Conservation (phyloP, 2,888 invertebrate genomes). For the Zeuzera pyrina region DNA sequence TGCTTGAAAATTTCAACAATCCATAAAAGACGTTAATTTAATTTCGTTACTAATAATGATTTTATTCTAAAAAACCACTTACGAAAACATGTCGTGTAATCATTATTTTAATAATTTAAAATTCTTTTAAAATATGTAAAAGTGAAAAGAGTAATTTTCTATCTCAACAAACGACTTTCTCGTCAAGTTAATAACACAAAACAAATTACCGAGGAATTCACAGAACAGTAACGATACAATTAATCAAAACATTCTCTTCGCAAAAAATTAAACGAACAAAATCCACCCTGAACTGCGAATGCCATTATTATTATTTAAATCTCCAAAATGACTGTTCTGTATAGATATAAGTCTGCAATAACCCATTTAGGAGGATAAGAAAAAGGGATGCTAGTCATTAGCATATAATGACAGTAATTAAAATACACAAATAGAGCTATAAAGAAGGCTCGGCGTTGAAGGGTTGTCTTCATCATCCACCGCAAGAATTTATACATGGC, state of each 20-base stretch:
- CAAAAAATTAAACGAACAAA: slow-evolving; percentile 47
- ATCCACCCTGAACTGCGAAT: slow-evolving; percentile 37
- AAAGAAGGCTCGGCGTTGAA: slow-evolving; percentile 69
- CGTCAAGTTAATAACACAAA: slow-evolving; percentile 63
- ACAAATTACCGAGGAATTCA: slow-evolving; percentile 58
- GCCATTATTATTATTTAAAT: slow-evolving; percentile 66
- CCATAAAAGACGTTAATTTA: no score
- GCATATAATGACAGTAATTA: slow-evolving; percentile 81
- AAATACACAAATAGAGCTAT: slow-evolving; percentile 81
- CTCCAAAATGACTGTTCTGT: slow-evolving; percentile 53
- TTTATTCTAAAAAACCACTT: no score
- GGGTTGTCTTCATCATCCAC: slow-evolving; percentile 69
- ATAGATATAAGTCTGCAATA: slow-evolving; percentile 68
- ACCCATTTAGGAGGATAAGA: slow-evolving; percentile 73
- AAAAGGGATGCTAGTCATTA: slow-evolving; percentile 74
- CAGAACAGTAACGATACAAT: slow-evolving; percentile 48
- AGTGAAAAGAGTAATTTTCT: slow-evolving; percentile 26
- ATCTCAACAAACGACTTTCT: slow-evolving; percentile 54
- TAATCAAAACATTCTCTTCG: slow-evolving; percentile 55
- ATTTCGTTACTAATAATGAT: no score
- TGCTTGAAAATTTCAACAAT: no score
- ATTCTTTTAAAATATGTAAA: background rate
- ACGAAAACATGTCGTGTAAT: no score
- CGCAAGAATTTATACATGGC: slow-evolving; percentile 67
- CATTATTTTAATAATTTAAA: no score